Evolutionary conservation across 1,140 invertebrate genomes (phyloP), one percentile per base, ranked within the genome.

Genomic region (Danaus melanippus): DNA sequence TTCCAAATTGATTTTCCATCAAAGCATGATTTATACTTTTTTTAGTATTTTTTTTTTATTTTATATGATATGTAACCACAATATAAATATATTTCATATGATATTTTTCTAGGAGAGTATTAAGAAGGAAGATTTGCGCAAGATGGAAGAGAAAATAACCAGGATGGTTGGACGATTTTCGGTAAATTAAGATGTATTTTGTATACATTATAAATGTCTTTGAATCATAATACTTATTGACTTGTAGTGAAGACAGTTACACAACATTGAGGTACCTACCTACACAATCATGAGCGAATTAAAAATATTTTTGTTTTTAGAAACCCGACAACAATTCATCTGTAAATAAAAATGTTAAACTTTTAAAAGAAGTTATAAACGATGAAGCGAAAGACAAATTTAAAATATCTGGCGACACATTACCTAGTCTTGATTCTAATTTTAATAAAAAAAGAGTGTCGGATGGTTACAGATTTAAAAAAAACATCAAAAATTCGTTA

Each of bases 51-150:
- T 10, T 60, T 15, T 1, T 10, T 44, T 50, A 12, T n/a, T 45
- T 52, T 11, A 21, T 47, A 21, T 21, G 12, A 32, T n/a, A 10
- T n/a, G 41, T 7, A 3, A n/a, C 9, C n/a, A n/a, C n/a, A n/a
- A n/a, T n/a, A n/a, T n/a, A n/a, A n/a, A n/a, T 42, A 50, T 42
- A 9, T 40, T 2, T 32, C 6, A 5, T n/a, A 42, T 41, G 40
- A 50, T 53, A 56, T 17, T 43, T 44, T 66, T 66, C 40, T 46
- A 85, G 82, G 71, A 73, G 49, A 53, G 66, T 1, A 71, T 81
- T 2, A 81, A 80, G 56, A 83, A 79, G 64, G 66, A 71, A 58
- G 74, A 80, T 57, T 67, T 81, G 46, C 70, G 67, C 41, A 15
- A 62, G 1, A 76, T 80, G 67, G 73, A 83, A 66, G 59, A 79